phyloP scores from a whole-genome alignment of 2,797 vertebrate species.

The Lophotriccus pileatus region DNA sequence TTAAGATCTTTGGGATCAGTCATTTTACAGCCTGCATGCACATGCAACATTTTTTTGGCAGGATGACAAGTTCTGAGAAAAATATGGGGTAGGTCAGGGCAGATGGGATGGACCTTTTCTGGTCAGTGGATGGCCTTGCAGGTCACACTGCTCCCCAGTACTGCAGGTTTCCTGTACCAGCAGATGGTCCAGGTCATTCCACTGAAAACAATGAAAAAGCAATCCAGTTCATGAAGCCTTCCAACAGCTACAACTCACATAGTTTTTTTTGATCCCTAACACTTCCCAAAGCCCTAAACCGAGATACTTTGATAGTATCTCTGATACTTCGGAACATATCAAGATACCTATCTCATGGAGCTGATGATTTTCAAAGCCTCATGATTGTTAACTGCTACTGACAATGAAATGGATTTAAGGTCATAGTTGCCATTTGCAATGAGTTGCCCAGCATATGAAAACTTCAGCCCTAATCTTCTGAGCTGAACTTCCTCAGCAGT shows the following conservation, averaged over 20 bases:
- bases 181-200: not conserved
- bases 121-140: not conserved
- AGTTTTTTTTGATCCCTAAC: not conserved
- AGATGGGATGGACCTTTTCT: not conserved
- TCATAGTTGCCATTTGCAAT: not conserved
- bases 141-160: not conserved
- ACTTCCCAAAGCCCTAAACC: not conserved
- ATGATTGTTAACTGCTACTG: not conserved
- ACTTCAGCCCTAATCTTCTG: accelerated
- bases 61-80: not conserved
- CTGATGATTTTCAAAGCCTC: not conserved
- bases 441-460: not conserved
- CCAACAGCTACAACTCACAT: not conserved
- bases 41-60: not conserved
- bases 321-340: accelerated
- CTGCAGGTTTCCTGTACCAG: not conserved
- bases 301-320: too few species aligned
- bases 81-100: not conserved
- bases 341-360: not conserved
- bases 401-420: not conserved
- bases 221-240: not conserved
- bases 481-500: not conserved
- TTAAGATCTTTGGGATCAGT: not conserved
- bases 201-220: not conserved
- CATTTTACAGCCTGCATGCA: not conserved